A percentile compares a stretch with the other conserved stretches of the same genome.
Conservation (phyloP, 2,113 vertebrate species). For the Grammomys dolichurus region DNA sequence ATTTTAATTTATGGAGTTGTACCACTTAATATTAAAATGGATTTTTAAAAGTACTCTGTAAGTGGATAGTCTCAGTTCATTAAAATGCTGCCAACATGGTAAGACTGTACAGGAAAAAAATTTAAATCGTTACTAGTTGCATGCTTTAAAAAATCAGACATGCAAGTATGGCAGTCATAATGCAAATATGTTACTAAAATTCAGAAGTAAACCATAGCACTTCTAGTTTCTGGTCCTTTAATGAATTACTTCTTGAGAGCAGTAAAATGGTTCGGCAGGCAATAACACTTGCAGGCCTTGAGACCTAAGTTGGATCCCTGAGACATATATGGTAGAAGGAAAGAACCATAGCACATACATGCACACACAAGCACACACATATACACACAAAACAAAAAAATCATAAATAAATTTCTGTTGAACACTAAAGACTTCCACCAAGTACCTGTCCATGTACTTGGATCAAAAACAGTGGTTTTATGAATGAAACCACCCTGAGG, state of each 20-base stretch:
- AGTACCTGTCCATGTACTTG: not conserved
- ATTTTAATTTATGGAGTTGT: slow-evolving; percentile 82
- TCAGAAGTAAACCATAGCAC: slow-evolving; percentile 83
- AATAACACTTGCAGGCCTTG: not conserved
- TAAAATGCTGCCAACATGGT: slow-evolving; percentile 88
- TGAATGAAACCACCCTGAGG: not conserved
- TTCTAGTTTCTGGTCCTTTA: slow-evolving; percentile 87
- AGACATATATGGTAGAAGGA: not conserved
- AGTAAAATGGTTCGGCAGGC: not conserved
- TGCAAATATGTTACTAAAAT: slow-evolving; percentile 89
- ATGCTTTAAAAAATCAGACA: slow-evolving; percentile 88
- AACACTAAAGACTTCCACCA: slow-evolving; percentile 43
- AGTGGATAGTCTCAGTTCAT: slow-evolving; percentile 82
- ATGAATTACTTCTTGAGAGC: slow-evolving; percentile 76
- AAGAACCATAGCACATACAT: not conserved
- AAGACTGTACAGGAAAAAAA: slow-evolving; percentile 87
- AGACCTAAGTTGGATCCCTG: not conserved
- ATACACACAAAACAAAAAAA: not conserved
- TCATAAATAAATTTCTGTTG: slow-evolving; percentile 60
- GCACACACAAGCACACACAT: not conserved
- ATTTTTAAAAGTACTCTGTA: slow-evolving; percentile 79
- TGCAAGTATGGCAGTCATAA: slow-evolving; percentile 89
- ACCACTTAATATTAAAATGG: slow-evolving; percentile 82
- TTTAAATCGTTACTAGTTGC: slow-evolving; percentile 88
- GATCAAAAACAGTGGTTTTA: not conserved